A percentile compares a stretch with the other conserved stretches of the same genome.
phyloP scores from a whole-genome alignment of 2,888 invertebrate species.

The Poecilobothrus nobilitatus region DNA sequence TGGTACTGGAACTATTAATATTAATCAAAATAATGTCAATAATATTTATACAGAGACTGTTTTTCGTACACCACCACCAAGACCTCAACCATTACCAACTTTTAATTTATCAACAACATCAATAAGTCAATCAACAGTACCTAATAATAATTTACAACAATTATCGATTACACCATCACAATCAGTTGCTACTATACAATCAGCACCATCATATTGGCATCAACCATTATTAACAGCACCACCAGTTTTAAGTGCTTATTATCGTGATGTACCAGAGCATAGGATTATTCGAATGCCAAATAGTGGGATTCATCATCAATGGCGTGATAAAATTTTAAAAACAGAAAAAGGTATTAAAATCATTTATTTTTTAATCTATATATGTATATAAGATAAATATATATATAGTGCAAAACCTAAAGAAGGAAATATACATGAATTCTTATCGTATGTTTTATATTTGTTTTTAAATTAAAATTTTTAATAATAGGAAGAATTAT shows the following conservation, averaged over 20 bases:
- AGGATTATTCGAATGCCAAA: conserved; percentile 13
- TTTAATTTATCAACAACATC: conserved; percentile 16
- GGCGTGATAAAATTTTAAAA: conserved; percentile 31
- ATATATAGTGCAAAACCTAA: neutral
- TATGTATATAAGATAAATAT: no score
- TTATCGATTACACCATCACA: conserved; percentile 17
- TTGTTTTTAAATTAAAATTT: no score
- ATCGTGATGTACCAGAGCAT: conserved; percentile 14
- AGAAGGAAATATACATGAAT: neutral
- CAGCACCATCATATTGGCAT: conserved; percentile 2
- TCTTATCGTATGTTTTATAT: no score
- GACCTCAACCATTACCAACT: conserved; percentile 17
- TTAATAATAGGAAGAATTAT: no score
- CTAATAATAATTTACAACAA: conserved; percentile 22
- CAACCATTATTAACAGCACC: conserved; percentile 33
- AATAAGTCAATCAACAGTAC: conserved; percentile 17
- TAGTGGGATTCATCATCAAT: conserved; percentile 32
- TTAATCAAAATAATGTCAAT: neutral
- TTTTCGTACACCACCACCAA: conserved; percentile 17
- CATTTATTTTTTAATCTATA: no score
- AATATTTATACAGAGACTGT: conserved; percentile 11
- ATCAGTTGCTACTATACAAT: conserved; percentile 9
- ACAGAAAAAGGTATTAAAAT: conserved; percentile 35
- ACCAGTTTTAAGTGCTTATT: conserved; percentile 22
- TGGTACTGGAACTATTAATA: neutral